phyloP scores from a whole-genome alignment of 2,888 invertebrate genomes.

The Eutolmus rufibarbis region DNA sequence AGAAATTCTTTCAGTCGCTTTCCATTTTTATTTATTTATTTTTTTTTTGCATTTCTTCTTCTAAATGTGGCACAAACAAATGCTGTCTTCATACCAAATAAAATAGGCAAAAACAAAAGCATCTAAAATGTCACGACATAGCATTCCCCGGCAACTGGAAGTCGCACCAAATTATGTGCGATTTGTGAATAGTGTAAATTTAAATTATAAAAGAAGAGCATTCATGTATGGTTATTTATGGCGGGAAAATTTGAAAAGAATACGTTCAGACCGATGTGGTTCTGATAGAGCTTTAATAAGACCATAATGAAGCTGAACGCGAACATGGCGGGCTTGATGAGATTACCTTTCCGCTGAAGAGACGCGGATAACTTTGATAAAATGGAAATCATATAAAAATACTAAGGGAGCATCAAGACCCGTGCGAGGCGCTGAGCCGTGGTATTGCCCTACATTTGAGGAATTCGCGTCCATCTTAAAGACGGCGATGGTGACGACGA shows the following conservation, averaged over 20 bases:
- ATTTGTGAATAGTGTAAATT: background rate
- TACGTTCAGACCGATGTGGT: background rate
- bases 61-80: background rate
- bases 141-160: background rate
- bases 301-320: background rate
- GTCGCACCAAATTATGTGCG: background rate
- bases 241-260: background rate
- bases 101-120: background rate
- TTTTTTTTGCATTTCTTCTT: background rate
- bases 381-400: background rate
- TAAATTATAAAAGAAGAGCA: background rate
- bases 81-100: background rate
- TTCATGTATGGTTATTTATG: background rate
- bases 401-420: background rate
- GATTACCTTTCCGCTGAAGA: background rate
- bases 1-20: background rate
- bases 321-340: background rate
- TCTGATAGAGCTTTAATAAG: background rate
- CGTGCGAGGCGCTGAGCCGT: background rate
- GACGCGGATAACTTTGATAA: background rate
- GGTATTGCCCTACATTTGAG: slow-evolving; percentile 13
- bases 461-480: slow-evolving; percentile 14
- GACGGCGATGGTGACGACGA: background rate
- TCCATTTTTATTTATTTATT: background rate
- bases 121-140: background rate